Percentiles rank a stretch among this genome's conserved stretches.
These are phyloP conservation scores for Melanargia galathea DNA, from an alignment of 2,888 invertebrate genomes.

Conservation along the genomic window DNA sequence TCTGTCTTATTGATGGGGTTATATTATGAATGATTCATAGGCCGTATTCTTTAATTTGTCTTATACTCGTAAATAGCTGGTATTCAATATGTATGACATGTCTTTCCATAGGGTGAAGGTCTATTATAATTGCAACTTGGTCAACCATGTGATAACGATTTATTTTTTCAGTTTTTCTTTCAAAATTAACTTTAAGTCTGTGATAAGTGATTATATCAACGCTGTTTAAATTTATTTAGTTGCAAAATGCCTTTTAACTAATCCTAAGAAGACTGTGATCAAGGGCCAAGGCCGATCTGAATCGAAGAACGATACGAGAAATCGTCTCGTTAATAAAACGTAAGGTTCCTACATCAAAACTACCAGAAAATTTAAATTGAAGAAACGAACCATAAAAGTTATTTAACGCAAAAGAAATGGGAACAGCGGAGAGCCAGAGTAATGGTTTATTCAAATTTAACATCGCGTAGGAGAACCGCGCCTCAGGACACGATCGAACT, in stretches of 20 bases:
- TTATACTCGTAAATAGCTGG: not conserved
- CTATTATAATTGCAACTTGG: not conserved
- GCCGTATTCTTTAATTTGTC: not conserved
- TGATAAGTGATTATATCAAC: too few species aligned
- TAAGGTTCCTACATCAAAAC: slow-evolving; percentile 14
- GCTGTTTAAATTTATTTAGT: too few species aligned
- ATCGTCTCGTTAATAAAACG: not conserved
- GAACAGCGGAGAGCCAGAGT: slow-evolving; percentile 45
- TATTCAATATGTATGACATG: not conserved
- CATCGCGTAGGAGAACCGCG: slow-evolving; percentile 58
- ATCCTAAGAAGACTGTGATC: too few species aligned
- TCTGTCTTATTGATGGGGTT: slow-evolving; percentile 36
- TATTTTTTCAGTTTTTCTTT: not conserved
- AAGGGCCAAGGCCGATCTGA: too few species aligned
- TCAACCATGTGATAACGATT: not conserved
- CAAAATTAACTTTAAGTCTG: not conserved
- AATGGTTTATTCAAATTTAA: slow-evolving; percentile 78
- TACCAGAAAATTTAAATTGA: slow-evolving; percentile 32
- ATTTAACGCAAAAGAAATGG: slow-evolving; percentile 43
- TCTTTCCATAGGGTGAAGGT: not conserved
- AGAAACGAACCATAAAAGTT: slow-evolving; percentile 33
- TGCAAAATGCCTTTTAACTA: too few species aligned
- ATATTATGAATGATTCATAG: slow-evolving; percentile 32
- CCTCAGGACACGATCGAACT: slow-evolving; percentile 61
- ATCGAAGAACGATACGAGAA: too few species aligned